A percentile compares a stretch with the other conserved stretches of the same genome.
Conservation (phyloP, 2,113 vertebrate species). For the Thalassarche chlororhynchos region DNA sequence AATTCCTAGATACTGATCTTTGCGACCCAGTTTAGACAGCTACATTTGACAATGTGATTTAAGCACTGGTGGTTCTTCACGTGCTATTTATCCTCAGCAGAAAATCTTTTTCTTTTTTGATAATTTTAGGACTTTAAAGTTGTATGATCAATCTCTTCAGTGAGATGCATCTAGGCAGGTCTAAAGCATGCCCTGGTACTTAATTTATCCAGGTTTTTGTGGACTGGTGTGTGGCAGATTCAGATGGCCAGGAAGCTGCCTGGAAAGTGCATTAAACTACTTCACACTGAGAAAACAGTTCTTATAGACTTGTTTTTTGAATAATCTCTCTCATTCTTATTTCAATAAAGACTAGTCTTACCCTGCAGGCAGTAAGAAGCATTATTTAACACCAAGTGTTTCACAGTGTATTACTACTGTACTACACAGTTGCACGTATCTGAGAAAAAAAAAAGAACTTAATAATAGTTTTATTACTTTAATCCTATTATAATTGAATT, state of each 20-base stretch:
- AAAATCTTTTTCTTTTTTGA: background rate
- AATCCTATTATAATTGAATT: background rate
- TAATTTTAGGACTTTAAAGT: background rate
- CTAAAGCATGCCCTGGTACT: background rate
- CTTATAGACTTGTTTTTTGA: background rate
- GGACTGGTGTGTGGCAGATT: background rate
- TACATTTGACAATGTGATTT: background rate
- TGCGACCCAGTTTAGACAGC: background rate
- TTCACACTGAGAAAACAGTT: background rate
- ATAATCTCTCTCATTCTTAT: background rate
- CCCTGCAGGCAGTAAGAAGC: background rate
- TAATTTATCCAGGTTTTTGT: background rate
- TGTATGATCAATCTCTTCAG: background rate
- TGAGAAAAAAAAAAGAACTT: constrained; percentile 19
- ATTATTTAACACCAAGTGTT: constrained; percentile 14
- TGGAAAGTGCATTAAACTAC: background rate
- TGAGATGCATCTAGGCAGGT: background rate
- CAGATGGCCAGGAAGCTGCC: background rate
- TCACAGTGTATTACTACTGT: background rate
- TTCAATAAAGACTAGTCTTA: background rate
- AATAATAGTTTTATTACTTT: constrained; percentile 18
- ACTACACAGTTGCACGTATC: background rate
- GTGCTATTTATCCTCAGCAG: background rate
- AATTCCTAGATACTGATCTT: background rate
- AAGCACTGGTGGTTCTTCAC: background rate